These are phyloP conservation scores for Odocoileus hemionus DNA, from an alignment of 2,113 vertebrate species.

Conservation along the genomic window DNA sequence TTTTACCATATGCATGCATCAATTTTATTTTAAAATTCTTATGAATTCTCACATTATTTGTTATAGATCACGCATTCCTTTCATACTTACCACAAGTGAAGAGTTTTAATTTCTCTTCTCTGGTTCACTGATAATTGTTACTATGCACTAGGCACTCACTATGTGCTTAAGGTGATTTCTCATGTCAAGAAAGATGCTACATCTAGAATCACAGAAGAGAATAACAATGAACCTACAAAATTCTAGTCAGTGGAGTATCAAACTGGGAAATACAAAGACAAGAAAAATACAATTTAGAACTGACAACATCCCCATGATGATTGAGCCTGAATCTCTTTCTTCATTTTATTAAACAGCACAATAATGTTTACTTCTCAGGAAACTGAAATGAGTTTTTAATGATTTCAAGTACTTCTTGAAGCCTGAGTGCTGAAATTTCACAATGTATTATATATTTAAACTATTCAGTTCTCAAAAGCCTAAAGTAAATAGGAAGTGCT, in stretches of 20 bases:
- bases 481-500: neutral
- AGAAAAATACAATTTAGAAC: constrained; percentile 35
- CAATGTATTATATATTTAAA: constrained; percentile 48
- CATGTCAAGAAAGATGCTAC: neutral
- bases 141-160: neutral
- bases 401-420: constrained; percentile 55
- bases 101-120: constrained; percentile 16
- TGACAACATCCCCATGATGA: neutral
- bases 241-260: constrained; percentile 1
- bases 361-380: constrained; percentile 40
- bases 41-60: neutral
- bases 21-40: constrained; percentile 26
- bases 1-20: neutral
- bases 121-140: neutral
- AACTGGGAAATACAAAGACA: constrained; percentile 38
- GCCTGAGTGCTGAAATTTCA: constrained; percentile 26
- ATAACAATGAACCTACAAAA: constrained; percentile 9
- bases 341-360: constrained; percentile 42
- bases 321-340: neutral
- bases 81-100: constrained; percentile 26
- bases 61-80: neutral
- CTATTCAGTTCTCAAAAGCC: constrained; percentile 12
- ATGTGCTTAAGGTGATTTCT: constrained; percentile 20
- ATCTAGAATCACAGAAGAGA: constrained; percentile 35
- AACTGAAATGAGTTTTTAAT: constrained; percentile 54